Evolutionary conservation across 53 echinoderm and acorn worm genomes (phyloP).

Genomic region (Paracentrotus lividus): DNA sequence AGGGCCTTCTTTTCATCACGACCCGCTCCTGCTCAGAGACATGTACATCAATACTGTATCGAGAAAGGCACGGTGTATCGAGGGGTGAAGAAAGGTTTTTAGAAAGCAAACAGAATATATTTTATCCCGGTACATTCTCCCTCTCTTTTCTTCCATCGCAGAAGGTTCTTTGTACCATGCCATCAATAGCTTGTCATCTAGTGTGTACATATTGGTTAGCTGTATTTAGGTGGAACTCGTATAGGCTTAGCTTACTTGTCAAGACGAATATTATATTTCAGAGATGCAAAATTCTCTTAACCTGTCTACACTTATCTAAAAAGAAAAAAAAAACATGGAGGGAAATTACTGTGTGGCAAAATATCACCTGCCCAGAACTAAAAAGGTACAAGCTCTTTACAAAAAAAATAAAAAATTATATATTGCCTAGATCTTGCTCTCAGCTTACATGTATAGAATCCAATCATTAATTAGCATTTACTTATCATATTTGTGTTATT

Average conservation of each 20-base stretch:
- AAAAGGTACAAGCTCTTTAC: no score
- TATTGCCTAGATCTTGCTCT: no score
- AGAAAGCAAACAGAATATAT: constrained; percentile 2
- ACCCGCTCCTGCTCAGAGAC: background rate
- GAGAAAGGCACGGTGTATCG: background rate
- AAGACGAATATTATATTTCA: background rate
- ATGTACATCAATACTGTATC: constrained; percentile 23
- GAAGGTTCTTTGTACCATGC: background rate
- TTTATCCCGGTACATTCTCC: background rate
- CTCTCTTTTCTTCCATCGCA: background rate
- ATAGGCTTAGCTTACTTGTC: background rate
- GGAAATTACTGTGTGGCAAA: no score
- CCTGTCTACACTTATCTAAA: background rate
- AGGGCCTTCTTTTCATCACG: constrained; percentile 7
- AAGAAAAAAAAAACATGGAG: background rate
- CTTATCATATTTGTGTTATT: no score
- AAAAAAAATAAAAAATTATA: no score
- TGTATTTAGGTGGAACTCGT: background rate
- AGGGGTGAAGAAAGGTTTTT: background rate
- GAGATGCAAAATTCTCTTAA: no score
- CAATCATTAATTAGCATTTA: no score
- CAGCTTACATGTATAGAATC: no score
- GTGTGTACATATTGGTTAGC: background rate
- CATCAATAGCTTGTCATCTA: constrained; percentile 21
- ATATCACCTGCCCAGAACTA: no score